These are phyloP conservation scores for Microcebus lehilahytsara DNA, from an alignment of 2,113 vertebrate species.

Conservation along the genomic window DNA sequence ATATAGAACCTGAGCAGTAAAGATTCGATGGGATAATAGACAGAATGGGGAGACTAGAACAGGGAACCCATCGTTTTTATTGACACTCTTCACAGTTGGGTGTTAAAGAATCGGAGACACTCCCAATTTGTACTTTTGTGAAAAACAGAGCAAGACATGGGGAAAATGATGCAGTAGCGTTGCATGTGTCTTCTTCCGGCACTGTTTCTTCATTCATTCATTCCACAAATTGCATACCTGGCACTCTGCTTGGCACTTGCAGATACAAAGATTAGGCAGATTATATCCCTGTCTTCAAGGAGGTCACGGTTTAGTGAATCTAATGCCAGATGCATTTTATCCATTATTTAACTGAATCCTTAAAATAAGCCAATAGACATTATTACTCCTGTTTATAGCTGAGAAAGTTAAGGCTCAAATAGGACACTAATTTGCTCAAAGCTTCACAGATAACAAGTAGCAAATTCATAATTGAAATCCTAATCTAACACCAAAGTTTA, in stretches of 20 bases:
- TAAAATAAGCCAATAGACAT: not conserved
- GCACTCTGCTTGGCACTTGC: not conserved
- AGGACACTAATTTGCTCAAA: not conserved
- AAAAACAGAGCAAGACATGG: not conserved
- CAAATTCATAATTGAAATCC: not conserved
- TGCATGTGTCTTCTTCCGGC: not conserved
- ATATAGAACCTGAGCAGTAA: constrained; percentile 67
- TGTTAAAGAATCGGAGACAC: constrained; percentile 50
- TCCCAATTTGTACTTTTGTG: constrained; percentile 48
- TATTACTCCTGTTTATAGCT: not conserved
- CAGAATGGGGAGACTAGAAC: not conserved
- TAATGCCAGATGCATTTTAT: not conserved
- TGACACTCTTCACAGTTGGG: not conserved
- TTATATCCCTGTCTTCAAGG: not conserved
- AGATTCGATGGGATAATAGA: constrained; percentile 66
- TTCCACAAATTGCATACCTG: constrained; percentile 18
- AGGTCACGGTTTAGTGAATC: not conserved
- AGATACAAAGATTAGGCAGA: not conserved
- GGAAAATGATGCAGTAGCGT: not conserved
- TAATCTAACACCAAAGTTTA: not conserved
- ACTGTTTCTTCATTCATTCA: not conserved
- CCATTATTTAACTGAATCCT: not conserved
- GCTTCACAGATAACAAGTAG: not conserved
- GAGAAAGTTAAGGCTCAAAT: not conserved
- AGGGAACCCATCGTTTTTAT: not conserved